Evolutionary conservation across 2,888 invertebrate species (phyloP).

Genomic region (Oscheius sp.): DNA sequence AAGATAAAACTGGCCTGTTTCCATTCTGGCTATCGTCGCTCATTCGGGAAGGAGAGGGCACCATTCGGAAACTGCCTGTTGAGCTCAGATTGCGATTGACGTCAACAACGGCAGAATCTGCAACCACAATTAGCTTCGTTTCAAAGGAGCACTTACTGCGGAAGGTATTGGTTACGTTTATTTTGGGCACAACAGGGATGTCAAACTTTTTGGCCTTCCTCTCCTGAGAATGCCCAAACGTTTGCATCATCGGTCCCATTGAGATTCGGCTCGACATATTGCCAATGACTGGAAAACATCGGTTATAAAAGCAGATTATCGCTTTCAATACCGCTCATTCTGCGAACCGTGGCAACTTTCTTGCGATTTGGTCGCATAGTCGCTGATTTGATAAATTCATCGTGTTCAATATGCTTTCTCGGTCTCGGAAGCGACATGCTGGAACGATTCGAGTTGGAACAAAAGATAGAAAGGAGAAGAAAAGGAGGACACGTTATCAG

Average conservation of each 20-base stretch:
- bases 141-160: slow-evolving; percentile 4
- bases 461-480: background rate
- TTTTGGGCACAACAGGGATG: slow-evolving; percentile 34
- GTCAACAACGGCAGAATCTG: slow-evolving; percentile 30
- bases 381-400: slow-evolving; percentile 41
- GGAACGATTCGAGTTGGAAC: background rate
- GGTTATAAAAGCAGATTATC: background rate
- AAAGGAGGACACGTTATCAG: slow-evolving; percentile 21
- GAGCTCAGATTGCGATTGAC: slow-evolving; percentile 33
- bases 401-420: slow-evolving; percentile 30
- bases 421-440: slow-evolving; percentile 37
- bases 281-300: slow-evolving; percentile 31
- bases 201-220: slow-evolving; percentile 37
- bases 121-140: background rate
- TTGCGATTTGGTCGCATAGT: slow-evolving; percentile 41
- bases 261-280: slow-evolving; percentile 34
- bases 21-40: slow-evolving; percentile 38
- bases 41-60: slow-evolving; percentile 35
- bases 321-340: slow-evolving; percentile 40
- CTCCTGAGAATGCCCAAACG: slow-evolving; percentile 28
- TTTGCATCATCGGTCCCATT: slow-evolving; percentile 32
- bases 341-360: slow-evolving; percentile 38
- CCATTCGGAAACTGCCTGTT: slow-evolving; percentile 20
- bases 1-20: slow-evolving; percentile 23
- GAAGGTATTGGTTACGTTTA: slow-evolving; percentile 21